These are phyloP conservation scores for Malacosoma neustria DNA, from an alignment of 2,888 invertebrate genomes.

Conservation along the genomic window DNA sequence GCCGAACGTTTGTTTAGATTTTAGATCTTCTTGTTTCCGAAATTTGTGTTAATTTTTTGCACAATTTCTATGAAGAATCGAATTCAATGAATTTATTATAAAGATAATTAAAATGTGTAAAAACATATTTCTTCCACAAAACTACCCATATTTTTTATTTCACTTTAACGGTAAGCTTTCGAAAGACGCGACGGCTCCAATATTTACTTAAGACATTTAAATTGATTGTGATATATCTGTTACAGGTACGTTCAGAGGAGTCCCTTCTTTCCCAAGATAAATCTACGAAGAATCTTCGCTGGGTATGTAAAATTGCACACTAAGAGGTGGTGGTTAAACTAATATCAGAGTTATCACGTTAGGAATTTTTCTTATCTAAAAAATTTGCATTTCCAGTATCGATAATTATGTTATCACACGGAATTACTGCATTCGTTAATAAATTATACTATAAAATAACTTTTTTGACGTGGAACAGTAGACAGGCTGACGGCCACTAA, in stretches of 20 bases:
- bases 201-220: no score
- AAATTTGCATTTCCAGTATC: not conserved
- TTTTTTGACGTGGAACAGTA: no score
- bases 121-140: not conserved
- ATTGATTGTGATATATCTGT: conserved; percentile 13
- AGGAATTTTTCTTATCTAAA: not conserved
- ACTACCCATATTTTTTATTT: not conserved
- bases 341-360: not conserved
- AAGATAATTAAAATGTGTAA: not conserved
- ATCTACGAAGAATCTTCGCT: conserved; percentile 50
- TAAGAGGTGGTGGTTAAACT: conserved; percentile 36
- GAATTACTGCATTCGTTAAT: not conserved
- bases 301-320: conserved; percentile 48
- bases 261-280: conserved; percentile 60
- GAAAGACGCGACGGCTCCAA: no score
- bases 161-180: no score
- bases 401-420: not conserved
- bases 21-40: no score
- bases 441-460: no score
- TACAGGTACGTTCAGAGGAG: conserved; percentile 71
- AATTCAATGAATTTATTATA: no score
- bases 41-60: no score
- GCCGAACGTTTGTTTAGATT: no score
- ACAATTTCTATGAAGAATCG: no score
- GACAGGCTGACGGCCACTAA: no score